phyloP scores from a whole-genome alignment of 2,113 vertebrate species.

The Cichladusa arquata region DNA sequence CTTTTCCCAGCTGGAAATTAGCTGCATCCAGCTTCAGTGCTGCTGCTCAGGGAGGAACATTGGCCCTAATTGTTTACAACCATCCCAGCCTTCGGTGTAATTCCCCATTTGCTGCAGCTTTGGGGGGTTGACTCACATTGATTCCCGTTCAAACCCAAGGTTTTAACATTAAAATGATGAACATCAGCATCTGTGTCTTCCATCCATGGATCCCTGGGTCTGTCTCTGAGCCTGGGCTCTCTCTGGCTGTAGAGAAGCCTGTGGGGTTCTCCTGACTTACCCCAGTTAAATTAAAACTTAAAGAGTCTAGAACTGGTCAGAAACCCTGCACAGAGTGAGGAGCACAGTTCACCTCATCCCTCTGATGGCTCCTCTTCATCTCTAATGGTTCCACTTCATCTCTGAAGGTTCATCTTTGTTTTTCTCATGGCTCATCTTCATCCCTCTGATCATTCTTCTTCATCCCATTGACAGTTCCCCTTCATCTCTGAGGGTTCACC shows the following conservation, averaged over 20 bases:
- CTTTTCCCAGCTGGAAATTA: slow-evolving; percentile 20
- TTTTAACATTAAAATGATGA: not conserved
- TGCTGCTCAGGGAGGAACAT: not conserved
- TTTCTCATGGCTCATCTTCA: too few species aligned
- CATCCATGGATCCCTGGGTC: not conserved
- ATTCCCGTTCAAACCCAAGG: not conserved
- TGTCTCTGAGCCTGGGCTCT: not conserved
- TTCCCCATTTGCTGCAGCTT: not conserved
- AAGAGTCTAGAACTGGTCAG: not conserved
- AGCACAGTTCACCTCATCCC: not conserved
- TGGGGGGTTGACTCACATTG: not conserved
- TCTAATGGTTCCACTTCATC: not conserved
- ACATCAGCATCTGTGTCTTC: not conserved
- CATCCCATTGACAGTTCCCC: not conserved
- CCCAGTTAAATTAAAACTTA: not conserved
- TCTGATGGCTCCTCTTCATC: not conserved
- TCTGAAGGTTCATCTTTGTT: not conserved
- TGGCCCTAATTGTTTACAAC: slow-evolving; percentile 48
- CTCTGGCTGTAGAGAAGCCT: not conserved
- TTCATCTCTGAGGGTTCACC: not conserved
- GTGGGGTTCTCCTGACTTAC: not conserved
- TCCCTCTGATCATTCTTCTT: not conserved
- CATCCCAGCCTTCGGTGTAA: not conserved
- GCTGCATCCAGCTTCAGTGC: not conserved
- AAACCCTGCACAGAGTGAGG: accelerated